Evolutionary conservation across 2,113 vertebrate species (phyloP), one percentile per base, ranked within the genome.

Genomic region (Lipophrys pholis): DNA sequence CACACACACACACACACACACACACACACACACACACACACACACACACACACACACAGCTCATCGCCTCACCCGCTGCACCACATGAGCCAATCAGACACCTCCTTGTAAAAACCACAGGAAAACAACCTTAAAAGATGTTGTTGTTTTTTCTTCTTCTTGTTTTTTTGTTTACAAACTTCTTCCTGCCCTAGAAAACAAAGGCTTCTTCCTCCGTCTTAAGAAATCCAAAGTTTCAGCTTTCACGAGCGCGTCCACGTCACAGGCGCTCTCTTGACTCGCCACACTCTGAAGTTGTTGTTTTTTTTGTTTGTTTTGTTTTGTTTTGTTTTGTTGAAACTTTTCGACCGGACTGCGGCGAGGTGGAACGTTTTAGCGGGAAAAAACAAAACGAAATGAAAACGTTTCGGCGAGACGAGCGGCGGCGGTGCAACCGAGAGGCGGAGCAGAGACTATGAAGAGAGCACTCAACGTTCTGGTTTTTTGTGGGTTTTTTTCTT

Each of bases 31-130:
- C n/a, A n/a, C n/a, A n/a, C n/a, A n/a, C n/a, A n/a, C n/a, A n/a
- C n/a, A n/a, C n/a, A n/a, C n/a, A n/a, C n/a, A n/a, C 21, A 30
- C 21, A 30, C 21, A 30, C 21, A 30, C 21, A 39, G 30, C 77
- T 61, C 55, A 59, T 14, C 50, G 55, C 53, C 70, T 80, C 74
- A 66, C 46, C 67, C 69, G 67, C 56, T 79, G 59, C 69, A 67
- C 70, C 81, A 53, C 79, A 48, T 17, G 10, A 75, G 63, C 60
- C 35, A 66, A 63, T 41, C 38, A 66, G 30, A 60, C 76, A 73
- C 57, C 60, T 56, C 61, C 12, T 66, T 14, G 11, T 73, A 50
- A 66, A 81, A 77, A 76, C 8, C 52, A 72, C 53, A 72, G 43
- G 16, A 70, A 79, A 77, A 69, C 3, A 60, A 69, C 21, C 36